These are phyloP conservation scores for Poeciliopsis prolifica DNA, from an alignment of 2,113 vertebrate genomes.

Conservation along the genomic window DNA sequence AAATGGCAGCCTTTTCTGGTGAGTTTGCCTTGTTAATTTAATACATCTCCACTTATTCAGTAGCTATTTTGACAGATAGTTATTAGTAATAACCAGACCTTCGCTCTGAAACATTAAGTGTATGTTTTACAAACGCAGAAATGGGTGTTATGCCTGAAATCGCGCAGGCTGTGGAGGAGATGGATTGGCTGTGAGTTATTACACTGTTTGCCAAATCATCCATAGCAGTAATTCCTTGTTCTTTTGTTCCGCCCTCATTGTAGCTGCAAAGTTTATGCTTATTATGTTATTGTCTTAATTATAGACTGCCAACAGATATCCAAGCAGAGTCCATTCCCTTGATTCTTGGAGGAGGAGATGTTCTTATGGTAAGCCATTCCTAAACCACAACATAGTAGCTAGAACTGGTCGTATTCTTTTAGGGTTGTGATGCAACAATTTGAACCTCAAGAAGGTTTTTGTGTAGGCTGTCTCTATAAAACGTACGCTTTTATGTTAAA, in stretches of 20 bases:
- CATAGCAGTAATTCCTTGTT: background rate
- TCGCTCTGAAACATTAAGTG: background rate
- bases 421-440: too few species aligned
- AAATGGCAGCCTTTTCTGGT: constrained; percentile 82
- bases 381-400: too few species aligned
- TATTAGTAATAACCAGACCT: background rate
- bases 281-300: constrained; percentile 18
- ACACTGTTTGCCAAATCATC: constrained; percentile 3
- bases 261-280: background rate
- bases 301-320: constrained; percentile 96
- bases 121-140: constrained; percentile 77
- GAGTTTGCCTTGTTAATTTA: background rate
- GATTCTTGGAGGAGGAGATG: constrained; percentile 96
- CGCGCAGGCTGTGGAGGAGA: constrained; percentile 96
- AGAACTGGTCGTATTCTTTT: too few species aligned
- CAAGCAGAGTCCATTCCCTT: constrained; percentile 96
- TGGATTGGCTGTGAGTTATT: constrained; percentile 98
- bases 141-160: constrained; percentile 99
- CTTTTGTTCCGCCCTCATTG: background rate
- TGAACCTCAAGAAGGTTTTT: background rate
- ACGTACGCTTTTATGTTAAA: background rate
- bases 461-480: background rate
- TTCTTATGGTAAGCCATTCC: constrained; percentile 88
- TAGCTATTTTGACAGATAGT: fast-evolving
- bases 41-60: fast-evolving